A percentile compares a stretch with the other conserved stretches of the same genome.
Conservation (phyloP, 2,888 invertebrate species). For the Drosophila maculinotata region DNA sequence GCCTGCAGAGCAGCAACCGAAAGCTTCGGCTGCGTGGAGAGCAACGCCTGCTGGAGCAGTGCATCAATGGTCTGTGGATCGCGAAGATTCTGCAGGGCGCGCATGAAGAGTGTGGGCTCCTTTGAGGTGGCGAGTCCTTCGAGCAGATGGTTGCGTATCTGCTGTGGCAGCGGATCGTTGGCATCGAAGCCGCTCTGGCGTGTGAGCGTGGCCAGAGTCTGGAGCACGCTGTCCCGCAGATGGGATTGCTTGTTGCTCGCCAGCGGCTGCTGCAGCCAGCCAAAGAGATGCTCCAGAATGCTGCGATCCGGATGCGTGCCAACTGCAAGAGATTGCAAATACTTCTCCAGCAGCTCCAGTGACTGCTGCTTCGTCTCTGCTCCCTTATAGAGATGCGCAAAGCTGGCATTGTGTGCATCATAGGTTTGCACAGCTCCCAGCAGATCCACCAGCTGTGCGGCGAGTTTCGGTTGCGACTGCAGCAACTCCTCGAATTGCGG, state of each 20-base stretch:
- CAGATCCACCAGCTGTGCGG: conserved; percentile 89
- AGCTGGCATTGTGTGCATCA: conserved; percentile 89
- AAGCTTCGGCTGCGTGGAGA: conserved; percentile 86
- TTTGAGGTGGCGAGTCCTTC: conserved; percentile 79
- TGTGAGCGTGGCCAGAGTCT: conserved; percentile 88
- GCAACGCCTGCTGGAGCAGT: conserved; percentile 86
- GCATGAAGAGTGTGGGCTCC: conserved; percentile 86
- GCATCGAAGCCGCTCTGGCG: conserved; percentile 84
- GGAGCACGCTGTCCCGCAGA: conserved; percentile 88
- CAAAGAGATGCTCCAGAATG: conserved; percentile 84
- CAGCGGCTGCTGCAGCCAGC: conserved; percentile 72
- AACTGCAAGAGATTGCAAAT: conserved; percentile 90
- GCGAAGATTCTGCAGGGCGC: conserved; percentile 90
- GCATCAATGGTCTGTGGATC: conserved; percentile 87
- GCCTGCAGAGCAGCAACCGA: conserved; percentile 90
- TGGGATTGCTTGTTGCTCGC: conserved; percentile 87
- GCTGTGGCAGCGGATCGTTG: conserved; percentile 61
- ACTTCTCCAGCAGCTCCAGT: conserved; percentile 88
- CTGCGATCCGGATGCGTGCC: conserved; percentile 88
- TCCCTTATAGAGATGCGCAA: conserved; percentile 87
- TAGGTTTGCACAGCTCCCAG: conserved; percentile 90
- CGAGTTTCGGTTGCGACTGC: conserved; percentile 64
- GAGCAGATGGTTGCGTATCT: conserved; percentile 81
- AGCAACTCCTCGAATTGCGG: conserved; percentile 87
- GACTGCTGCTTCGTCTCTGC: conserved; percentile 83